These are phyloP conservation scores for Oncorhynchus nerka DNA, from an alignment of 2,113 vertebrate species.

Conservation along the genomic window DNA sequence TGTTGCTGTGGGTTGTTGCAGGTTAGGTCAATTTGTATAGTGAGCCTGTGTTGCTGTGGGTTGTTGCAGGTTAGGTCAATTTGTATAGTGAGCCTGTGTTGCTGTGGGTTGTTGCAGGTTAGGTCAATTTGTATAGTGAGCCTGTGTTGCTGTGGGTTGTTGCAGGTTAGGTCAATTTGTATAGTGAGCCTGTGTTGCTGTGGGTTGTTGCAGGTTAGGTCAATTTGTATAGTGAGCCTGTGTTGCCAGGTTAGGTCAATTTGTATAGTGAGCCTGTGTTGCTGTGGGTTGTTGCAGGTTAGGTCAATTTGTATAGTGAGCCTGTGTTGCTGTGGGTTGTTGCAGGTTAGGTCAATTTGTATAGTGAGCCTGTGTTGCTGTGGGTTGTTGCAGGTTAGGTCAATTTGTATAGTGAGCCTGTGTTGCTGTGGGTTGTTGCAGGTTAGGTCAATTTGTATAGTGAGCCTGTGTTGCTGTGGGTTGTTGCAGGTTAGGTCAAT, in stretches of 20 bases:
- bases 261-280: neutral
- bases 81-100: neutral
- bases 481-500: neutral
- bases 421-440: neutral
- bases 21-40: neutral
- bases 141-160: neutral
- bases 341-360: neutral
- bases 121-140: neutral
- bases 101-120: neutral
- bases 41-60: neutral
- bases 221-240: neutral
- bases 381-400: neutral
- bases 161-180: neutral
- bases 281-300: neutral
- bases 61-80: neutral
- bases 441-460: neutral
- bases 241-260: neutral
- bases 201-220: neutral
- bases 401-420: neutral
- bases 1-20: neutral
- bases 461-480: neutral
- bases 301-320: neutral
- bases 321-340: neutral
- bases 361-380: neutral
- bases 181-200: neutral